These are phyloP conservation scores for Ips nitidus DNA, from an alignment of 1,140 invertebrate genomes.

Conservation along the genomic window DNA sequence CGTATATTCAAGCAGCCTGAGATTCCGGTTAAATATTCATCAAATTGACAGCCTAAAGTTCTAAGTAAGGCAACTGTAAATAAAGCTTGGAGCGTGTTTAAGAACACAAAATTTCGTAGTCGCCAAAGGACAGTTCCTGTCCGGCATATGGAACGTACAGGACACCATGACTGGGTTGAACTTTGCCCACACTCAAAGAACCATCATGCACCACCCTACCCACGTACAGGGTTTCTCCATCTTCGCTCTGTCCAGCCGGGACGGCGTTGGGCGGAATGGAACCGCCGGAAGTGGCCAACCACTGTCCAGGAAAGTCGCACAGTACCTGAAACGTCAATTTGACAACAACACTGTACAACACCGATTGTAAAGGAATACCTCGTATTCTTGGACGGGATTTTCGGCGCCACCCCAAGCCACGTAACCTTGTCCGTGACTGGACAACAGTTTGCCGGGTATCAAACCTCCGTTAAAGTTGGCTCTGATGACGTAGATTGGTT, in stretches of 20 bases:
- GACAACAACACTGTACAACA: neutral
- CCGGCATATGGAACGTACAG: slow-evolving; percentile 75
- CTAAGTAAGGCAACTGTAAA: neutral
- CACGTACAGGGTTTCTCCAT: slow-evolving; percentile 72
- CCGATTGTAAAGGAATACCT: slow-evolving; percentile 52
- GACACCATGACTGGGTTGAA: slow-evolving; percentile 70
- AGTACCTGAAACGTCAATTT: slow-evolving; percentile 47
- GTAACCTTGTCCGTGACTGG: slow-evolving; percentile 72
- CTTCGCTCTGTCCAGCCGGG: slow-evolving; percentile 70
- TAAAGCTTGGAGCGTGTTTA: neutral
- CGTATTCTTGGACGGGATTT: slow-evolving; percentile 71
- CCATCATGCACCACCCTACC: slow-evolving; percentile 69
- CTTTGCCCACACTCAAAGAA: slow-evolving; percentile 68
- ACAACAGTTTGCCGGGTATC: slow-evolving; percentile 76
- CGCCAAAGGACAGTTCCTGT: slow-evolving; percentile 67
- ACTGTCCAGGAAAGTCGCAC: slow-evolving; percentile 48
- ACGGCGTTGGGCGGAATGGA: slow-evolving; percentile 71
- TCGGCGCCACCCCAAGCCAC: slow-evolving; percentile 78
- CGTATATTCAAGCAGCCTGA: neutral
- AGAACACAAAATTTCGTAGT: slow-evolving; percentile 69
- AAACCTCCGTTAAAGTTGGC: slow-evolving; percentile 63
- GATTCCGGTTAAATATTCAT: neutral
- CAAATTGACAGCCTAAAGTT: neutral
- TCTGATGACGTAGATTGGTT: slow-evolving; percentile 72
- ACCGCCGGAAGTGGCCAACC: slow-evolving; percentile 54